Conservation (phyloP, 2,797 vertebrate species). For the Hypotaenidia okinawae region DNA sequence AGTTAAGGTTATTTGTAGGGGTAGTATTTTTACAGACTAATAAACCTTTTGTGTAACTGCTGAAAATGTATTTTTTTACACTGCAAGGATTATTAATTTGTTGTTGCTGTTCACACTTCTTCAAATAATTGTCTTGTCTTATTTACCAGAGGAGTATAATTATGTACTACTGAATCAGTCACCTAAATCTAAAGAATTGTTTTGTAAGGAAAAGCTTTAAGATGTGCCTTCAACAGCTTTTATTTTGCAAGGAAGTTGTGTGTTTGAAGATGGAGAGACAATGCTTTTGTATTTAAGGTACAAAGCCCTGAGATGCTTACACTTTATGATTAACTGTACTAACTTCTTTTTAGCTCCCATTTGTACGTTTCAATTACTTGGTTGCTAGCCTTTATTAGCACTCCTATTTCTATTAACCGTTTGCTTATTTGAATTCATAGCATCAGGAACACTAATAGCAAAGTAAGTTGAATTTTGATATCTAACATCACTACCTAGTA, state of each 20-base stretch:
- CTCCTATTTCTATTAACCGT: background rate
- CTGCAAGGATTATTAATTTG: background rate
- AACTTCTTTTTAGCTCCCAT: background rate
- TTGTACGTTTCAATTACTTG: background rate
- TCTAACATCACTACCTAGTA: background rate
- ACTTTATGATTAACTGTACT: background rate
- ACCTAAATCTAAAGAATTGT: background rate
- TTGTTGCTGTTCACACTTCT: background rate
- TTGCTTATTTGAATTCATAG: background rate
- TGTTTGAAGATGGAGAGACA: background rate
- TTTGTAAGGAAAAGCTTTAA: background rate
- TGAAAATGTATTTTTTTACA: background rate
- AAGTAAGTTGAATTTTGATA: background rate
- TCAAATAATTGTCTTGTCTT: background rate
- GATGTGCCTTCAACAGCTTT: background rate
- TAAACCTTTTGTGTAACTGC: background rate
- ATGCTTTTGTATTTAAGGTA: background rate
- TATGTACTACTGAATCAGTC: background rate
- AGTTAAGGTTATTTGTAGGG: background rate
- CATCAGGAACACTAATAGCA: background rate
- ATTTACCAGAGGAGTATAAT: background rate
- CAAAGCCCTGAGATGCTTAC: background rate
- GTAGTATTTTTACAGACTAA: background rate
- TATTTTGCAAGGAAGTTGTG: background rate
- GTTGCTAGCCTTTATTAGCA: background rate